phyloP scores from a whole-genome alignment of 2,888 invertebrate genomes.

The Electrophaes corylata region DNA sequence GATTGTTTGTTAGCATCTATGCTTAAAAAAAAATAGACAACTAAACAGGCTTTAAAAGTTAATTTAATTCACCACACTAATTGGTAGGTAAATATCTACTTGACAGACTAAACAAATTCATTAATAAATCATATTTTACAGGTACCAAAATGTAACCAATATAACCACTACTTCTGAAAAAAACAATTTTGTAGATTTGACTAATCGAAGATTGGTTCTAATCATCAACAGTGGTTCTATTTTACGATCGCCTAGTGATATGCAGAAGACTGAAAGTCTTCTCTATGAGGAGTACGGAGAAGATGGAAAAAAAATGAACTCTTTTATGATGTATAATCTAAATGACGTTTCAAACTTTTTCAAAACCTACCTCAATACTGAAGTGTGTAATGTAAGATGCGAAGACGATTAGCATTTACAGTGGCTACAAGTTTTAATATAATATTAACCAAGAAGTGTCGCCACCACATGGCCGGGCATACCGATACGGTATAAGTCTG shows the following conservation, averaged over 20 bases:
- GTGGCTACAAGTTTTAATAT: neutral
- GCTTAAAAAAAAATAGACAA: no score
- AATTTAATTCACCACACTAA: no score
- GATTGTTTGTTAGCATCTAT: no score
- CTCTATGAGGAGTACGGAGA: constrained; percentile 56
- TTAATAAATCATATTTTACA: constrained; percentile 6
- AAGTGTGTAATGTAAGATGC: constrained; percentile 53
- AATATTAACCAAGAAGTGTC: constrained; percentile 51
- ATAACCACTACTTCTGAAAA: neutral
- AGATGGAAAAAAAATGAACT: constrained; percentile 42
- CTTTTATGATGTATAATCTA: constrained; percentile 54
- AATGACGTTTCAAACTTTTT: constrained; percentile 60
- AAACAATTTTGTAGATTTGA: neutral
- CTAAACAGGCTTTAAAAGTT: no score
- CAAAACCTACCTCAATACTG: constrained; percentile 48
- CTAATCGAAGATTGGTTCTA: constrained; percentile 17
- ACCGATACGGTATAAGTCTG: constrained; percentile 17
- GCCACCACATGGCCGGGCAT: constrained; percentile 48
- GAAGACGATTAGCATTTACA: neutral
- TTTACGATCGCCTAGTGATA: neutral
- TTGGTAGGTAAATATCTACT: no score
- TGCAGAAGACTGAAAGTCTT: constrained; percentile 40
- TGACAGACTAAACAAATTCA: neutral
- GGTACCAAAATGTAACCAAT: constrained; percentile 7
- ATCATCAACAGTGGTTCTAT: constrained; percentile 21